Conservation (phyloP, 2,797 vertebrate species). For the Serranus cabrilla region DNA sequence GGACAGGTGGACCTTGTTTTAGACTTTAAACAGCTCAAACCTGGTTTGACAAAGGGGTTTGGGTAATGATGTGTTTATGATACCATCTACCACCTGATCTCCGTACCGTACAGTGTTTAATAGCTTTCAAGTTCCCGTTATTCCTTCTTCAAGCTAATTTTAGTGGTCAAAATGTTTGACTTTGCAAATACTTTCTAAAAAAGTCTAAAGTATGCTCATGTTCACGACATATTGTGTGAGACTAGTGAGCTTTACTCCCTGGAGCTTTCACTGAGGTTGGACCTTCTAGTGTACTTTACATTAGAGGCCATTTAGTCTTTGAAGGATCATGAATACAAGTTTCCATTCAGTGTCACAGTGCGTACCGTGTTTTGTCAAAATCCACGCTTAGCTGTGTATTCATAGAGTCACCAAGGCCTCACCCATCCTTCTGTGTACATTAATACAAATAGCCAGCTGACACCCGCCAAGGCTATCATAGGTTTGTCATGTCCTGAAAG, state of each 20-base stretch:
- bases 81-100: not conserved
- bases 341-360: constrained; percentile 4
- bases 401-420: constrained; percentile 47
- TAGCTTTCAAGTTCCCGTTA: not conserved
- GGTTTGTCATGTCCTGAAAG: constrained; percentile 21
- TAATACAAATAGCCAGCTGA: constrained; percentile 41
- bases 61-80: not conserved
- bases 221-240: not conserved
- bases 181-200: too few relatives aligned
- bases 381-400: constrained; percentile 35
- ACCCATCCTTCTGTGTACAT: constrained; percentile 16
- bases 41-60: not conserved
- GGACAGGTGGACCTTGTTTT: not conserved
- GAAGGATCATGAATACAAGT: constrained; percentile 1
- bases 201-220: not conserved
- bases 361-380: not conserved
- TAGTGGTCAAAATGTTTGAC: not conserved
- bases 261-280: not conserved
- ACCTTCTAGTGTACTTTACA: not conserved
- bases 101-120: not conserved
- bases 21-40: too few relatives aligned
- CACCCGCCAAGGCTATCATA: constrained; percentile 44
- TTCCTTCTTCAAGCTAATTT: not conserved
- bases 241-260: not conserved
- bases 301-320: constrained; percentile 13